phyloP scores from a whole-genome alignment of 2,888 invertebrate genomes.

The Koerneria pararmatus region DNA sequence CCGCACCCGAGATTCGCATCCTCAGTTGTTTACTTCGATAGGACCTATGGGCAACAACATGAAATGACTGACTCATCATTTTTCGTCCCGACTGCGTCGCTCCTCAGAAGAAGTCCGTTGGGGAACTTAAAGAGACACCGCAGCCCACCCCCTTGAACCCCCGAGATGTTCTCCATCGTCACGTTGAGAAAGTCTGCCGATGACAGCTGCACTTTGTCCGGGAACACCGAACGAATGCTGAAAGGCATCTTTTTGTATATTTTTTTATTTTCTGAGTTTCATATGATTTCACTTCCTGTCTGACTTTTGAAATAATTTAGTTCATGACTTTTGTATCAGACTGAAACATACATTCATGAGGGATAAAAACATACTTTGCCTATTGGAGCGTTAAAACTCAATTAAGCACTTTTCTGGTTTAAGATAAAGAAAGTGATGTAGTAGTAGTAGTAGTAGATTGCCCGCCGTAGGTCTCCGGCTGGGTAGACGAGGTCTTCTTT shows the following conservation, averaged over 20 bases:
- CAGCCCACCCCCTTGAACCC: slow-evolving; percentile 23
- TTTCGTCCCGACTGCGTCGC: slow-evolving; percentile 8
- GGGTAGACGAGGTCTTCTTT: too few relatives aligned
- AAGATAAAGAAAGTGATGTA: too few relatives aligned
- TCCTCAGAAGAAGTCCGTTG: slow-evolving; percentile 11
- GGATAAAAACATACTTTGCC: too few relatives aligned
- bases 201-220: slow-evolving; percentile 54
- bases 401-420: too few relatives aligned
- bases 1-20: too few relatives aligned
- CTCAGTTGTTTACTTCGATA: too few relatives aligned
- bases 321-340: too few relatives aligned
- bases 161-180: slow-evolving; percentile 87
- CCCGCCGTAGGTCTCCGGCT: too few relatives aligned
- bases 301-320: slow-evolving; percentile 11
- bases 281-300: neutral
- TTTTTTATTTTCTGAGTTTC: neutral
- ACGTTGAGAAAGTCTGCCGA: slow-evolving; percentile 67
- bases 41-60: too few relatives aligned
- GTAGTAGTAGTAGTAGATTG: too few relatives aligned
- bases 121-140: slow-evolving; percentile 27
- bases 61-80: slow-evolving; percentile 16
- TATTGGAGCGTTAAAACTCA: too few relatives aligned
- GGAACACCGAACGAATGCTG: slow-evolving; percentile 47
- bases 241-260: slow-evolving; percentile 23
- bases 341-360: too few relatives aligned